Base-by-base conservation (phyloP, 2,797 vertebrate species). In the Scyliorhinus canicula region DNA sequence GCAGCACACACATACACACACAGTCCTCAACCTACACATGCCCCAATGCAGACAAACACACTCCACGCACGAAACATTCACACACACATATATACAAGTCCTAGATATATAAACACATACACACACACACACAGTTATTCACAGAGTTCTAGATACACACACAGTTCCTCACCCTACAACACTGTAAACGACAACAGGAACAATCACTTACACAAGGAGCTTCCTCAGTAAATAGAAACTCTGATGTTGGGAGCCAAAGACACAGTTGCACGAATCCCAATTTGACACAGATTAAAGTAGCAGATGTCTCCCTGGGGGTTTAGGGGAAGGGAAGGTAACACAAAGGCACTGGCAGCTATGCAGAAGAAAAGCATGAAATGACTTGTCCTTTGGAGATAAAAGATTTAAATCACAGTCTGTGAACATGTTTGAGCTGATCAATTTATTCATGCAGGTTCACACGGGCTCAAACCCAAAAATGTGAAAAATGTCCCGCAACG, bases 401-500 rank as follows among this genome's bases (percentile, higher is more conserved):
- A 65, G 40, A 91, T 91, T n/a, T 65, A 19, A 91, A 44, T 91
- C n/a, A 26, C n/a, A 65, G 57, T 63, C n/a, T 65, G 57, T 1
- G 21, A 44, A 60, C 21, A 40, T 63, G 88, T 44, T 65, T 19
- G n/a, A 44, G n/a, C n/a, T 63, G 11, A 91, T 63, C 88, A 91
- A 26, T 3, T 91, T 91, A 26, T 44, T 65, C 88, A 40, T 91
- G 57, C 88, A 91, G 88, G 57, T 65, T 91, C 60, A 91, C 60
- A 44, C 21, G 40, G 60, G n/a, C 88, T 91, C 19, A 65, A 65
- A 91, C 88, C 88, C 88, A 91, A 65, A 65, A 91, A 91, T 91
- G 88, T 65, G 88, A 91, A 91, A 60, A 44, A 91, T 91, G 63
- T 65, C n/a, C 2, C 11, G 21, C 19, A 91, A 91, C 24, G 19